Percentiles rank a stretch among this genome's conserved stretches.
Evolutionary conservation across 2,113 vertebrate species (phyloP).

Genomic region (Coregonus clupeaformis): DNA sequence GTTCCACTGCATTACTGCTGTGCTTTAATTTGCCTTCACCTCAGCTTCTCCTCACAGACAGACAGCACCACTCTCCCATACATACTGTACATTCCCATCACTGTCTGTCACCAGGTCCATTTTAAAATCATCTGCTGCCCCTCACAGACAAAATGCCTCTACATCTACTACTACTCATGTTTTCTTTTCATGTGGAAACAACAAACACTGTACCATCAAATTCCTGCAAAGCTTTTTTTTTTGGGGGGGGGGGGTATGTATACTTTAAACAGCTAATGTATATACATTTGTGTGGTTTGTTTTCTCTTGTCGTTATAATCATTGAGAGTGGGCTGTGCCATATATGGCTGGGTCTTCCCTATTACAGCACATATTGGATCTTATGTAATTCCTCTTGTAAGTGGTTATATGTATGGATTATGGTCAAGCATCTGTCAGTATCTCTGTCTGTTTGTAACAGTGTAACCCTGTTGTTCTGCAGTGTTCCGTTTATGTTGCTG

Average conservation of each 20-base stretch:
- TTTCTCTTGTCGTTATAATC: neutral
- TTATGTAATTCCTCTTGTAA: neutral
- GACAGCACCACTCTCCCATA: neutral
- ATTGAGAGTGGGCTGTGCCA: neutral
- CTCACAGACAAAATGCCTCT: neutral
- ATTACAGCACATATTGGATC: neutral
- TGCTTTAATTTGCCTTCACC: slow-evolving; percentile 10
- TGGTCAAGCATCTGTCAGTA: neutral
- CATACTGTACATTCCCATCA: neutral
- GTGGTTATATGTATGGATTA: slow-evolving; percentile 1
- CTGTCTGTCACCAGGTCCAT: neutral
- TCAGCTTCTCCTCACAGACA: neutral
- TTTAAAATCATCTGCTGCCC: neutral
- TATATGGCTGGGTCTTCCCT: neutral
- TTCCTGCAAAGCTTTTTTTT: neutral
- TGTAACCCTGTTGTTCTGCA: neutral
- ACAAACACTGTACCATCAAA: neutral
- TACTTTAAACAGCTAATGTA: neutral
- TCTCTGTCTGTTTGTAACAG: slow-evolving; percentile 8
- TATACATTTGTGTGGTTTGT: neutral
- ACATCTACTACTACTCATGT: too few relatives aligned
- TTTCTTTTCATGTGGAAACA: neutral
- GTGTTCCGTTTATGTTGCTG: neutral
- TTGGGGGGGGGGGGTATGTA: too few relatives aligned
- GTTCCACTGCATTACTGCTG: slow-evolving; percentile 7